phyloP scores from a whole-genome alignment of 2,888 invertebrate species.

The Beris chalybata region DNA sequence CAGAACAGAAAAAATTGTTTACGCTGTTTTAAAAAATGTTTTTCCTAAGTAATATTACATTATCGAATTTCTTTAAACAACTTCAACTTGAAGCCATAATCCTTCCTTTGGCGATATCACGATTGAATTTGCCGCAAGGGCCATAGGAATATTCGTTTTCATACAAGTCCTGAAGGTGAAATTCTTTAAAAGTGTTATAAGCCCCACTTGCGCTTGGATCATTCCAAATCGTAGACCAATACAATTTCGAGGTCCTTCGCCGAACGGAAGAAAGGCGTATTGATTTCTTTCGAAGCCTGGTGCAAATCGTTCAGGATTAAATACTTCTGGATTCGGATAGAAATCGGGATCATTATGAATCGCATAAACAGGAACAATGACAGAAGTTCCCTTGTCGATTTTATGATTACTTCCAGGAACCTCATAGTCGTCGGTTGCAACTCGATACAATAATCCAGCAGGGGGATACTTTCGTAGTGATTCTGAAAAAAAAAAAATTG shows the following conservation, averaged over 20 bases:
- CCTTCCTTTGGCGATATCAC: conserved; percentile 35
- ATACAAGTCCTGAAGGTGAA: conserved; percentile 39
- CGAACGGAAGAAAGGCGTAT: conserved; percentile 52
- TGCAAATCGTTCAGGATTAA: conserved; percentile 57
- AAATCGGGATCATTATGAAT: conserved; percentile 56
- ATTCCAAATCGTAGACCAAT: conserved; percentile 48
- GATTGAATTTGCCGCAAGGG: conserved; percentile 36
- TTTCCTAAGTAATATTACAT: too few relatives aligned
- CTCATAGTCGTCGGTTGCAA: conserved; percentile 48
- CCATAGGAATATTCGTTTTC: conserved; percentile 36
- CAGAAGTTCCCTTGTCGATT: conserved; percentile 49
- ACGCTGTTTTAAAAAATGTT: too few relatives aligned
- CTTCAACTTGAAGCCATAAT: conserved; percentile 39
- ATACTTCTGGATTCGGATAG: conserved; percentile 55
- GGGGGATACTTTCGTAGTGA: conserved; percentile 57
- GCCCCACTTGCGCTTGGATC: conserved; percentile 48
- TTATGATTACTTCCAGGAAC: conserved; percentile 47
- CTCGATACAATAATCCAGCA: conserved; percentile 48
- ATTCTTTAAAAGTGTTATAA: conserved; percentile 44
- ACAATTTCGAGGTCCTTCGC: conserved; percentile 50
- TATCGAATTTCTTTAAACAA: conserved; percentile 34
- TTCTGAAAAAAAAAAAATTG: conserved; percentile 46
- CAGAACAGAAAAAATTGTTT: too few relatives aligned
- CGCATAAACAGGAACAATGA: conserved; percentile 50
- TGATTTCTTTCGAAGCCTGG: conserved; percentile 47